Evolutionary conservation across 2,888 invertebrate species (phyloP), one percentile per base, ranked within the genome.

Genomic region (Monochamus alternatus): DNA sequence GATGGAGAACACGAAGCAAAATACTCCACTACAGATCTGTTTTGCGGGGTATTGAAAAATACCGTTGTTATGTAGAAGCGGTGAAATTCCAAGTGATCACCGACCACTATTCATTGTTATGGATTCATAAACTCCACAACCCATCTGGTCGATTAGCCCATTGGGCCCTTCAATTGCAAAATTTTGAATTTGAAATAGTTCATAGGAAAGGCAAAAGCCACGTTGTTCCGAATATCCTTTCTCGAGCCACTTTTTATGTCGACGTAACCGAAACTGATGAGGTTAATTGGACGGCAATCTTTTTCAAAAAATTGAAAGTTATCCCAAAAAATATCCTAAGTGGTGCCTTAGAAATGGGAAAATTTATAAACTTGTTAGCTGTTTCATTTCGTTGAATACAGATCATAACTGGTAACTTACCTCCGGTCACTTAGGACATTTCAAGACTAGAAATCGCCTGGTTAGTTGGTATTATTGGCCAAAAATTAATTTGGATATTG

Each of bases 401-500:
- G 10, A 47, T 47, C 10, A 47, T 10, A 10, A 10, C 7, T 47
- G 7, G 12, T 8, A 43, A 0, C 63, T 43, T 38, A 63, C 43
- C 7, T 63, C 63, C 10, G 63, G 38, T 43, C 63, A 63, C 5
- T 10, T 63, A 3, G 63, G 63, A 5, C 1, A 38, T 43, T 63
- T 43, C 3, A 63, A 63, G 38, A 63, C 63, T 7, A 38, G 32
- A 14, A 5, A 32, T 3, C 43, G 63, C 12, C 32, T 63, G 3
- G 12, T 14, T 5, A 14, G 14, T 38, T 63, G n/a, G 22, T 63
- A 43, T 9, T 63, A 63, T 43, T 63, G n/a, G 63, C 63, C 63
- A 5, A 38, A 44, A 10, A 10, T 63, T 4, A 38, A 14, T 5
- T n/a, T 0, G 3, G 14, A 12, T 8, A 31, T 62, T 3, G 31